Evolutionary conservation across 2,888 invertebrate genomes (phyloP), one percentile per base, ranked within the genome.

Genomic region (Spilarctia lutea): DNA sequence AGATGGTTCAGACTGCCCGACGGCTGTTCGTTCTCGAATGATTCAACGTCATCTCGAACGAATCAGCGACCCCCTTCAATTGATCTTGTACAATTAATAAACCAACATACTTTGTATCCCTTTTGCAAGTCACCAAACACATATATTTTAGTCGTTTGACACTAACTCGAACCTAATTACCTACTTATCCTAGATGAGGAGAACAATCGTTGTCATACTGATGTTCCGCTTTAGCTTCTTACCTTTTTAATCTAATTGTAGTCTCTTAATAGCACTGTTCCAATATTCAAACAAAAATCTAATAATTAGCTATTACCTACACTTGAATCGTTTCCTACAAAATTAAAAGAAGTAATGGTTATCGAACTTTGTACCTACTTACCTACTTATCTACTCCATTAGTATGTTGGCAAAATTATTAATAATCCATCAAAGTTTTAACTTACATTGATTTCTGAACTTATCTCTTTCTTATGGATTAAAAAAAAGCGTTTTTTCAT

Each of bases 81-180:
- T 83, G 84, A 81, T 72, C 39, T 67, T 71, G 63, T 71, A 74
- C 76, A 80, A 85, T 79, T 80, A 80, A 75, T 80, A 42, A 77
- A 65, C 72, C 48, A 63, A 65, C 73, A 68, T 39, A 27, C 27
- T 74, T 27, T 69, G 39, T 20, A 66, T 68, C 71, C 69, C 73
- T 76, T 66, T 27, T 70, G 20, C 42, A 39, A n/a, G 35, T 42
- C 39, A 45, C 39, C 11, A 67, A n/a, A 42, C 39, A 42, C 27
- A 42, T 45, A 65, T 8, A 8, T 66, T 63, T 63, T 63, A 60
- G 11, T 13, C 11, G 60, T 60, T 60, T 27, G 60, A 60, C 60
- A 13, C 13, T 60, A 27, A 56, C 52, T 56, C n/a, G 16, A 60
- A 27, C 8, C n/a, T n/a, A n/a, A 56, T 56, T 24, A 2, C 10